phyloP scores from a whole-genome alignment of 2,888 invertebrate genomes.

The Drosophila atripex region DNA sequence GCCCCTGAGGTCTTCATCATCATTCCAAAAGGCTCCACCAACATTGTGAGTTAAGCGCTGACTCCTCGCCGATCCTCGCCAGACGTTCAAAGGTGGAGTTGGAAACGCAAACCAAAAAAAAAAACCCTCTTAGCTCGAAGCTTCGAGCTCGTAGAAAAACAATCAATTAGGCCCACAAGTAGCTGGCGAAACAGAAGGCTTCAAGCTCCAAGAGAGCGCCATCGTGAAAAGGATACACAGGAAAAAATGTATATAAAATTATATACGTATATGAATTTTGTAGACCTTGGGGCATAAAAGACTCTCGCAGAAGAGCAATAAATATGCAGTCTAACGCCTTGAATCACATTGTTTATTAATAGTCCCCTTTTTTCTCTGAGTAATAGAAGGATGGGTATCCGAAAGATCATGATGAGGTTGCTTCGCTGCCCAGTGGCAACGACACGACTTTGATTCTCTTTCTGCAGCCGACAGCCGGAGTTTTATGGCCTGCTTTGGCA shows the following conservation, averaged over 20 bases:
- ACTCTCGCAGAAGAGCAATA: not conserved
- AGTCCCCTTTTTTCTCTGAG: not conserved
- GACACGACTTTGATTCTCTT: conserved; percentile 53
- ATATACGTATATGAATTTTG: no score
- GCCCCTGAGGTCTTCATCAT: conserved; percentile 82
- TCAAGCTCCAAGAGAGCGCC: conserved; percentile 59
- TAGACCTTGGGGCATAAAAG: not conserved
- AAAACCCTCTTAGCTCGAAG: conserved; percentile 12
- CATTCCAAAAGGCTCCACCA: conserved; percentile 22
- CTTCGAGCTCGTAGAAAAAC: conserved; percentile 75
- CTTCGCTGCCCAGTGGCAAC: conserved; percentile 48
- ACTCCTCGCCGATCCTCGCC: conserved; percentile 31
- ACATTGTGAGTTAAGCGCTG: conserved; percentile 32
- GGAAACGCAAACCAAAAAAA: not conserved
- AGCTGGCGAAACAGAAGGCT: conserved; percentile 59
- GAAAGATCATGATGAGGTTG: conserved; percentile 25
- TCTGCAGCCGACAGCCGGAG: conserved; percentile 43
- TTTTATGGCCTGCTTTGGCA: conserved; percentile 77
- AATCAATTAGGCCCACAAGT: conserved; percentile 79
- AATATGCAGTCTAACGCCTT: not conserved
- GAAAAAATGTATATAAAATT: not conserved
- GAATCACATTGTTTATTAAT: not conserved
- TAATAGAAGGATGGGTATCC: not conserved
- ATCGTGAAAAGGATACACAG: conserved; percentile 24
- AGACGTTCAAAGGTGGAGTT: conserved; percentile 13